phyloP scores from a whole-genome alignment of 2,888 invertebrate genomes.

The Mellilla xanthometata region DNA sequence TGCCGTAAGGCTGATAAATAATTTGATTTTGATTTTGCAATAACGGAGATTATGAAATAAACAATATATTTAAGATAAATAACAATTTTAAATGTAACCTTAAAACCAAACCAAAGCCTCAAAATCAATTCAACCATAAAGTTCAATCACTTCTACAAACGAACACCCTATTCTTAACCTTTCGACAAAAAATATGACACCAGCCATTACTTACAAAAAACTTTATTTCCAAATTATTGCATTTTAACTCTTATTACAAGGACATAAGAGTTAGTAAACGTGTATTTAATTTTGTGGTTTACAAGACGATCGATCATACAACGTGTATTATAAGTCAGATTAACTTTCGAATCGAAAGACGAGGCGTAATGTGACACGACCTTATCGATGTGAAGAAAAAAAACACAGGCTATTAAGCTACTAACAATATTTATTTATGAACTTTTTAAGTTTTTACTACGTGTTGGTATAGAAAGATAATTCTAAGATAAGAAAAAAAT shows the following conservation, averaged over 20 bases:
- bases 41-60: no score
- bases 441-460: no score
- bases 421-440: slow-evolving; percentile 5
- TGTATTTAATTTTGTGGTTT: slow-evolving; percentile 31
- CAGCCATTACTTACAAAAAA: slow-evolving; percentile 28
- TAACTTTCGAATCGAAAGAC: slow-evolving; percentile 58
- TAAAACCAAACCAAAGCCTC: neutral
- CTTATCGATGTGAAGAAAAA: slow-evolving; percentile 29
- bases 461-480: no score
- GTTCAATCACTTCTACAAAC: slow-evolving; percentile 55
- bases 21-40: no score
- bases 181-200: slow-evolving; percentile 53
- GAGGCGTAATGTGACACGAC: slow-evolving; percentile 61
- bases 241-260: slow-evolving; percentile 37
- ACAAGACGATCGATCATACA: slow-evolving; percentile 62
- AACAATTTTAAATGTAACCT: no score
- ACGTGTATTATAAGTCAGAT: slow-evolving; percentile 65
- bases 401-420: slow-evolving; percentile 11
- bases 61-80: no score
- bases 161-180: slow-evolving; percentile 44
- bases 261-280: slow-evolving; percentile 2
- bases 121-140: slow-evolving; percentile 59
- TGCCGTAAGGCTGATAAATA: no score
- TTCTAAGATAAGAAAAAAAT: no score
- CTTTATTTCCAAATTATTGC: slow-evolving; percentile 10